A percentile compares a stretch with the other conserved stretches of the same genome.
Evolutionary conservation across 2,113 vertebrate genomes (phyloP).

Genomic region (Otis tarda): DNA sequence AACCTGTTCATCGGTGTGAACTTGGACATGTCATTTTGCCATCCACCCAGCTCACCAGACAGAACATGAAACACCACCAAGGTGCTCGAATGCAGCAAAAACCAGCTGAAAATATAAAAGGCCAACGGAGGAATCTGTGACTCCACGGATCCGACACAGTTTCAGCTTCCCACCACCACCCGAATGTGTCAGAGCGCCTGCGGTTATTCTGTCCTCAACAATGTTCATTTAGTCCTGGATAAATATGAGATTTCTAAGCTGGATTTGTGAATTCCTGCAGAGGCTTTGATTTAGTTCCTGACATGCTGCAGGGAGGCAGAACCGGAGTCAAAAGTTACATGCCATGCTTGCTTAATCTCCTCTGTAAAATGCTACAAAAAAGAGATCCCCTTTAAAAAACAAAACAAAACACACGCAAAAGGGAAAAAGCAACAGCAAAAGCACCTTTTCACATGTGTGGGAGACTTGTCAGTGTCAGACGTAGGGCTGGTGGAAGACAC

Average conservation of each 20-base stretch:
- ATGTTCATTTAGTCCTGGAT: slow-evolving; percentile 10
- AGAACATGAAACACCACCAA: not conserved
- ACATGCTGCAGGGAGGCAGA: slow-evolving; percentile 13
- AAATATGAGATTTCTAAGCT: slow-evolving; percentile 44
- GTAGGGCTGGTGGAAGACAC: not conserved
- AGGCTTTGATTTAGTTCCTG: slow-evolving; percentile 51
- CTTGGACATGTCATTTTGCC: fast-evolving
- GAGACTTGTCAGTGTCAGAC: not conserved
- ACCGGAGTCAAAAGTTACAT: not conserved
- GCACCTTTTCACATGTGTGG: fast-evolving
- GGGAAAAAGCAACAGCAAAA: not conserved
- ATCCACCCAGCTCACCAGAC: not conserved
- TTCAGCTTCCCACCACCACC: not conserved
- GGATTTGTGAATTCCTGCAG: slow-evolving; percentile 48
- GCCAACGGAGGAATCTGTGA: fast-evolving
- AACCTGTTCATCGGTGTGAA: not conserved
- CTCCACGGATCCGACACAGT: not conserved
- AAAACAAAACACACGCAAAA: fast-evolving
- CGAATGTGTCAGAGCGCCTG: not conserved
- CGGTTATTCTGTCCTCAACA: not conserved
- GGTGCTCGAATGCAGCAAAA: not conserved
- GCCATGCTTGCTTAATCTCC: not conserved
- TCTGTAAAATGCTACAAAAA: not conserved
- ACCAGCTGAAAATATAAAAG: not conserved
- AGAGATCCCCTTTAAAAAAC: not conserved